phyloP scores from a whole-genome alignment of 53 echinoderm and acorn worm species.

The Paracentrotus lividus region DNA sequence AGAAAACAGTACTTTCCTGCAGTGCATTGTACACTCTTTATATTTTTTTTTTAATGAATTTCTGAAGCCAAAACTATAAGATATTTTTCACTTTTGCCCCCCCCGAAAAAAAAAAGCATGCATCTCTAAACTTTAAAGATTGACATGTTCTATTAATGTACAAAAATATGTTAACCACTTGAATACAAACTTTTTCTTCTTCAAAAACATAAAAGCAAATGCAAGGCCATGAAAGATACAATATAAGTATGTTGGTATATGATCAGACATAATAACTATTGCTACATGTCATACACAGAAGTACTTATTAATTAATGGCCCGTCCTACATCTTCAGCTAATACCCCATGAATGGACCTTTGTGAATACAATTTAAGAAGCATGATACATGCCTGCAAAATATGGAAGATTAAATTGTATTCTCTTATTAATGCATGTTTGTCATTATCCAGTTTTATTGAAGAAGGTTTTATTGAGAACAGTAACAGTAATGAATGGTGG shows the following conservation, averaged over 20 bases:
- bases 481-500: constrained; percentile 19
- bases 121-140: too few relatives aligned
- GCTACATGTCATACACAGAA: background rate
- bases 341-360: background rate
- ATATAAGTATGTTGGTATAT: background rate
- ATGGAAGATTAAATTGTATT: constrained; percentile 29
- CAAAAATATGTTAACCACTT: too few relatives aligned
- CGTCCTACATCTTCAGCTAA: background rate
- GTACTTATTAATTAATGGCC: constrained; percentile 41
- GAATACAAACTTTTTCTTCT: too few relatives aligned
- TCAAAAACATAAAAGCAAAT: background rate
- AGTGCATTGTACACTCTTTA: too few relatives aligned
- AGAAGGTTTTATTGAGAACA: background rate
- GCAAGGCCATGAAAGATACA: background rate
- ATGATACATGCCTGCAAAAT: background rate
- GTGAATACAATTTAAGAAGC: background rate
- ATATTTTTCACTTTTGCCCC: too few relatives aligned
- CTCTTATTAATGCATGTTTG: constrained; percentile 25
- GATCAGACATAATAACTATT: background rate
- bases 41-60: too few relatives aligned
- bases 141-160: too few relatives aligned
- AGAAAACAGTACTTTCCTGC: too few relatives aligned
- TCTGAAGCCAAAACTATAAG: too few relatives aligned
- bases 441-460: constrained; percentile 7
- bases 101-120: too few relatives aligned